phyloP scores from a whole-genome alignment of 2,888 invertebrate species.

The Coelinius sp. region DNA sequence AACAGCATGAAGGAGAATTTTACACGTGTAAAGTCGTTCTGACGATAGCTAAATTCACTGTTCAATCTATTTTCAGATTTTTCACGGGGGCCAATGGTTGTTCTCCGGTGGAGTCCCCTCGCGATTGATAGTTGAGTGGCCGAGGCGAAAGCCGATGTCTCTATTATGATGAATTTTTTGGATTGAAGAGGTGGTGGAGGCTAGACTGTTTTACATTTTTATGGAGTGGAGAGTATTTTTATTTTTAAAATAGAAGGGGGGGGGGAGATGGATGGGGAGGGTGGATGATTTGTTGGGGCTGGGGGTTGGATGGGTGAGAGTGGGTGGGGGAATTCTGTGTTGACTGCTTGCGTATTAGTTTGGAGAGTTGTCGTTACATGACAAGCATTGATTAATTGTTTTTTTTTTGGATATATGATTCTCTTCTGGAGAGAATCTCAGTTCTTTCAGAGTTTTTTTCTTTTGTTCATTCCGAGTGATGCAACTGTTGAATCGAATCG shows the following conservation, averaged over 20 bases:
- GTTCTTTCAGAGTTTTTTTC: not conserved
- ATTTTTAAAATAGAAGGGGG: not conserved
- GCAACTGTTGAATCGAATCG: too few relatives aligned
- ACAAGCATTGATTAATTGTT: not conserved
- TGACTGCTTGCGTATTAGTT: not conserved
- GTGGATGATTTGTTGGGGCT: not conserved
- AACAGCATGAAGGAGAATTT: constrained; percentile 31
- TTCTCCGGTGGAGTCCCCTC: not conserved
- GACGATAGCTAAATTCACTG: constrained; percentile 34
- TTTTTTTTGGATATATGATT: too few relatives aligned
- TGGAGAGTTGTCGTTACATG: not conserved
- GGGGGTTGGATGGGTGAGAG: not conserved
- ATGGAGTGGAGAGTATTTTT: constrained; percentile 1
- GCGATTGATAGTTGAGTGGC: constrained; percentile 53
- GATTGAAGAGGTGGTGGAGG: not conserved
- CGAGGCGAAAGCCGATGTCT: constrained; percentile 42
- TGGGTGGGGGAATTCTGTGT: not conserved
- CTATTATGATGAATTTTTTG: constrained; percentile 18
- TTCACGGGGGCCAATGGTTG: constrained; percentile 51
- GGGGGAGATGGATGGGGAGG: not conserved
- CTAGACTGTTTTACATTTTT: constrained; percentile 14
- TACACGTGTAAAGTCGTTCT: constrained; percentile 48
- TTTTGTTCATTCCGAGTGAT: too few relatives aligned
- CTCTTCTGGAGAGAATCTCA: not conserved
- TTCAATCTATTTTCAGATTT: constrained; percentile 53